Evolutionary conservation across 1,140 invertebrate species (phyloP), one percentile per base, ranked within the genome.

Genomic region (Bilobella aurantiaca): DNA sequence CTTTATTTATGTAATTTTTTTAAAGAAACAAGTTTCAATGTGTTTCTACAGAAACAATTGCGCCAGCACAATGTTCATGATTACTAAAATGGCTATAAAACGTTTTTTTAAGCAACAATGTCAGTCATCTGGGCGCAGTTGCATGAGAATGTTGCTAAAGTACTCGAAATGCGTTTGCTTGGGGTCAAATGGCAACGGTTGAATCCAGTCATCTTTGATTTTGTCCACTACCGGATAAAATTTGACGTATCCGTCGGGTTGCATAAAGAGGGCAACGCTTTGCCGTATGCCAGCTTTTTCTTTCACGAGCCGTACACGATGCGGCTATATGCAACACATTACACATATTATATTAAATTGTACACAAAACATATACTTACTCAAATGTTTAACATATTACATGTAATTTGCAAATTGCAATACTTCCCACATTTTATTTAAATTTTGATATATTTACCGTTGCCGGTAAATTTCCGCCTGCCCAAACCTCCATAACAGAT

Each of bases 131-230:
- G n/a, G n/a, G n/a, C n/a, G n/a, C n/a, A n/a, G n/a, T n/a, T n/a
- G n/a, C n/a, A n/a, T n/a, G n/a, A n/a, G n/a, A n/a, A 42, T 57
- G 5, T 21, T 21, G 12, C 53, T 57, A 23, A 57, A 57, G 5
- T 57, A 21, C 21, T 57, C 53, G 27, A 57, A 57, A 27, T 57
- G 53, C n/a, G 53, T 57, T 57, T 57, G 8, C 21, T 57, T 57
- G 53, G 8, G 8, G n/a, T 23, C 21, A 12, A 12, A 23, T 27
- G 53, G 53, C 8, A 23, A 57, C 5, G 53, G n/a, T 21, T 8
- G 53, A 8, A 23, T 8, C 53, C 53, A 57, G 23, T 57, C 53
- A 23, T 5, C 27, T 27, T 57, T 57, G 8, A 12, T 23, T 57
- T 21, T 21, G n/a, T n/a, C n/a, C n/a, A 57, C 53, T 23, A 57